These are phyloP conservation scores for Mastigias papua DNA, from an alignment of 30 jellyfish, hydroid and myxozoan genomes.

Conservation along the genomic window DNA sequence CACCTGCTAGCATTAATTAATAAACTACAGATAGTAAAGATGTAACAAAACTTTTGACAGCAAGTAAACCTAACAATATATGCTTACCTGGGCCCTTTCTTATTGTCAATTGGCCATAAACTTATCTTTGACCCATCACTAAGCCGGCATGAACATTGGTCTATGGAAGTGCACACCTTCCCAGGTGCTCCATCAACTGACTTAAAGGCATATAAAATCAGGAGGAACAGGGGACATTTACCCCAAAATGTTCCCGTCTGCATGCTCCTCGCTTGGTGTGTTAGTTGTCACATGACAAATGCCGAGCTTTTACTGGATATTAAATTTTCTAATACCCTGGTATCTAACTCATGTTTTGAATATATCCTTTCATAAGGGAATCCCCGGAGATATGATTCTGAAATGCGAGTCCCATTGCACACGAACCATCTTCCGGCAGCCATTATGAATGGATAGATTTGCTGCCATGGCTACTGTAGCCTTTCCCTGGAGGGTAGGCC, in stretches of 20 bases:
- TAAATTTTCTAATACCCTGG: too few species aligned
- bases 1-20: too few species aligned
- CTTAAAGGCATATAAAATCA: not conserved
- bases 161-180: not conserved
- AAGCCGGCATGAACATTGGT: constrained; percentile 20
- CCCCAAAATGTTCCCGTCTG: not conserved
- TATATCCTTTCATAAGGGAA: not conserved
- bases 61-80: not conserved
- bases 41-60: not conserved
- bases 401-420: too few species aligned
- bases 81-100: not conserved
- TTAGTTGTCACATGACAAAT: too few species aligned
- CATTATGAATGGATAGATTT: too few species aligned
- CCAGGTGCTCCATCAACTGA: not conserved
- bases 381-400: not conserved
- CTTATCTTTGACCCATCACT: constrained; percentile 3
- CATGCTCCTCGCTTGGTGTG: too few species aligned
- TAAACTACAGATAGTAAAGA: not conserved
- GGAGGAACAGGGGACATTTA: not conserved
- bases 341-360: too few species aligned
- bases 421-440: too few species aligned
- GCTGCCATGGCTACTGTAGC: too few species aligned
- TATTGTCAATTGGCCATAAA: not conserved
- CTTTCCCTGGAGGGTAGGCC: too few species aligned
- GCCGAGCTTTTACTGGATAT: too few species aligned